A percentile compares a stretch with the other conserved stretches of the same genome.
phyloP scores from a whole-genome alignment of 2,797 vertebrate genomes.

The Dicrostonyx torquatus region DNA sequence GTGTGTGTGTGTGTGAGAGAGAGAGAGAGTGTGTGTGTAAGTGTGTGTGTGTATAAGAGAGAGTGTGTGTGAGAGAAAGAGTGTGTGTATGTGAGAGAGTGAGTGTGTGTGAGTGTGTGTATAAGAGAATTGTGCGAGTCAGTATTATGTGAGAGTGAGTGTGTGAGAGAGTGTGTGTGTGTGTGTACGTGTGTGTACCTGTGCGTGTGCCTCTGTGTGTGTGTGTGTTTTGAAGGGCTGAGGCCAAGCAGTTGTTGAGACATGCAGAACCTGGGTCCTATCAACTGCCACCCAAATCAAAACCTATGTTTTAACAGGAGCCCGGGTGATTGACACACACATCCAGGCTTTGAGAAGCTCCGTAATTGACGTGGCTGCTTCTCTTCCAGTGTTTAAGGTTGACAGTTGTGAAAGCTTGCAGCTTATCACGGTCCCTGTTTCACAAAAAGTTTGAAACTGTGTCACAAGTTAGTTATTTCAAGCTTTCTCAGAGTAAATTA shows the following conservation, averaged over 20 bases:
- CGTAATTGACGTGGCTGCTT: not conserved
- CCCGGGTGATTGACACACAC: not conserved
- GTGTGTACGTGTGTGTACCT: not conserved
- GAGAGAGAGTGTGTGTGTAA: not conserved
- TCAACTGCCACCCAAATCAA: not conserved
- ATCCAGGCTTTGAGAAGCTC: not conserved
- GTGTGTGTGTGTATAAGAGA: not conserved
- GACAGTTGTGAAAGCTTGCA: not conserved
- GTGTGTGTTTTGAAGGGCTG: not conserved
- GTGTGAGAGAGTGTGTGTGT: not conserved
- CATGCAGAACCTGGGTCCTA: not conserved
- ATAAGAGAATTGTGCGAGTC: too few relatives aligned
- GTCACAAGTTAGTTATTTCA: not conserved
- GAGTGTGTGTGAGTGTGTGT: not conserved
- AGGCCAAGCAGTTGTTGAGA: not conserved
- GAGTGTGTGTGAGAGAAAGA: not conserved
- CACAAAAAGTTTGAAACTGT: not conserved
- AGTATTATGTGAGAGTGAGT: not conserved
- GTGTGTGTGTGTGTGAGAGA: not conserved
- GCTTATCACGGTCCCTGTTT: not conserved
- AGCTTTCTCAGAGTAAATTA: not conserved
- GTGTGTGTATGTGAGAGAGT: too few relatives aligned
- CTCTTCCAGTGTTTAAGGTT: not conserved
- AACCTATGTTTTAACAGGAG: slow-evolving; percentile 64
- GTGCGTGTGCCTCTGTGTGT: too few relatives aligned